Conservation (phyloP, 2,113 vertebrate genomes). For the Cynoglossus semilaevis region DNA sequence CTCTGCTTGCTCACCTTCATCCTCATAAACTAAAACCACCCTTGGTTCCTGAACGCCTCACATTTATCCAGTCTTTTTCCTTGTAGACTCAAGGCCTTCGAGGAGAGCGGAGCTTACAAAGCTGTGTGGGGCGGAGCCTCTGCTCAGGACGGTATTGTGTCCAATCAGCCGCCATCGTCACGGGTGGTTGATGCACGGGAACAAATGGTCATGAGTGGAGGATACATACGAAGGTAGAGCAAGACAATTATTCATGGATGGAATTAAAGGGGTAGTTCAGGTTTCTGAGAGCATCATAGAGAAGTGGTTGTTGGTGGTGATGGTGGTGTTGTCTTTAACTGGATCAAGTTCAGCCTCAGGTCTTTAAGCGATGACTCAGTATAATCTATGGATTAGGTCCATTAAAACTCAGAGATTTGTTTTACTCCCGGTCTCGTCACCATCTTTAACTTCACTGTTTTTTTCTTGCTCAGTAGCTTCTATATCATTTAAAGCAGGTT, state of each 20-base stretch:
- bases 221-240: slow-evolving; percentile 76
- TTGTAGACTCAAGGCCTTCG: slow-evolving; percentile 76
- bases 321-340: too few species aligned
- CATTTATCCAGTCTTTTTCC: background rate
- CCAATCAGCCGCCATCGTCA: slow-evolving; percentile 75
- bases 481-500: too few species aligned
- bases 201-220: slow-evolving; percentile 82
- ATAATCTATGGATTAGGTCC: too few species aligned
- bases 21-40: background rate
- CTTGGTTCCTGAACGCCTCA: background rate
- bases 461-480: too few species aligned
- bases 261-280: background rate
- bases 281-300: background rate
- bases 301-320: too few species aligned
- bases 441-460: too few species aligned
- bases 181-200: slow-evolving; percentile 79
- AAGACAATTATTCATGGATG: too few species aligned
- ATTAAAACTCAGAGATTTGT: too few species aligned
- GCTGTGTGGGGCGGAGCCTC: slow-evolving; percentile 74
- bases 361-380: too few species aligned
- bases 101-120: slow-evolving; percentile 75
- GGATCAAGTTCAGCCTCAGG: too few species aligned
- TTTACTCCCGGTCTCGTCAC: too few species aligned
- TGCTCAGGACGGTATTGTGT: slow-evolving; percentile 75
- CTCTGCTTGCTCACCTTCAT: slow-evolving; percentile 12